These are phyloP conservation scores for Trididemnum clinides DNA, from an alignment of 23 tunicate genomes.

Conservation along the genomic window DNA sequence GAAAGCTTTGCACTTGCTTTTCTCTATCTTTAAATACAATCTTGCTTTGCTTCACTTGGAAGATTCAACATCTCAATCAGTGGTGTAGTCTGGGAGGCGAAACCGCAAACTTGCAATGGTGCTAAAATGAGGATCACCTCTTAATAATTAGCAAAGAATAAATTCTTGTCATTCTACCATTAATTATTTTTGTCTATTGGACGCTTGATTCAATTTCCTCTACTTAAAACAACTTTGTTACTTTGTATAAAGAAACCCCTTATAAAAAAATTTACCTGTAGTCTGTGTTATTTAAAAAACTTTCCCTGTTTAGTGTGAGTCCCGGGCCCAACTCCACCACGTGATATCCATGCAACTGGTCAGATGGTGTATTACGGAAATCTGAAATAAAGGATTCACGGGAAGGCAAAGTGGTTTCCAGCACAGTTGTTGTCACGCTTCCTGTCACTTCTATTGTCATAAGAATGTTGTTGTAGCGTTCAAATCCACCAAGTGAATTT, in stretches of 20 bases:
- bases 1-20: too few species aligned
- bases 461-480: constrained; percentile 32
- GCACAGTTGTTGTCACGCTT: not conserved
- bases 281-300: constrained; percentile 16
- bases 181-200: too few species aligned
- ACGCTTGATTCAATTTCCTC: too few species aligned
- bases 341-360: constrained; percentile 43
- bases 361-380: constrained; percentile 25
- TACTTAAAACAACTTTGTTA: too few species aligned
- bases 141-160: too few species aligned
- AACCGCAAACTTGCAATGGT: too few species aligned
- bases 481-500: constrained; percentile 47
- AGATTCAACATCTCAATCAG: too few species aligned
- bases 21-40: too few species aligned
- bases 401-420: constrained; percentile 35
- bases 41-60: too few species aligned
- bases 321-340: constrained; percentile 54
- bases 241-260: too few species aligned
- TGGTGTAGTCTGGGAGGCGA: too few species aligned
- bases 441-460: constrained; percentile 47
- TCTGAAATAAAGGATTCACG: constrained; percentile 27
- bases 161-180: not conserved
- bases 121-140: too few species aligned
- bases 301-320: constrained; percentile 42
- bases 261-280: constrained; percentile 42